A percentile compares a stretch with the other conserved stretches of the same genome.
Evolutionary conservation across 2,113 vertebrate species (phyloP).

Genomic region (Tricholaema leucomelas): DNA sequence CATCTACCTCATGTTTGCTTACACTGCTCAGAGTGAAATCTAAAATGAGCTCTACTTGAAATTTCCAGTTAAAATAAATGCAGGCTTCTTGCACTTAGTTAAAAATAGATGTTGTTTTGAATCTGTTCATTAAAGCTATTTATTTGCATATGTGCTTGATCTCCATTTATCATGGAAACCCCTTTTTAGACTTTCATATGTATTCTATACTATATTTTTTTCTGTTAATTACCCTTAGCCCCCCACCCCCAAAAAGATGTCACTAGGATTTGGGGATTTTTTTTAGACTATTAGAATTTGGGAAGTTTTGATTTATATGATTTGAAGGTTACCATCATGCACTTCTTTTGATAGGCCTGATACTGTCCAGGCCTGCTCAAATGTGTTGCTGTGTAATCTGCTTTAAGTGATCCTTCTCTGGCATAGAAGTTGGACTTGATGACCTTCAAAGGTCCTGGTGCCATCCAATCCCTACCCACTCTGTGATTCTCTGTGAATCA

Average conservation of each 20-base stretch:
- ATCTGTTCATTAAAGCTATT: conserved; percentile 29
- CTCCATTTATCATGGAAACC: conserved; percentile 43
- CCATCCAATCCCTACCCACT: too few species aligned
- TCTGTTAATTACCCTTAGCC: conserved; percentile 17
- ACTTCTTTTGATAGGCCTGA: conserved; percentile 5
- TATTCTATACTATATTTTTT: background rate
- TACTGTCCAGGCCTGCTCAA: background rate
- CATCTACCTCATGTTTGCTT: background rate
- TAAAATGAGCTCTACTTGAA: background rate
- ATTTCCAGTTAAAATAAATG: background rate
- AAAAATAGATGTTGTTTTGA: background rate
- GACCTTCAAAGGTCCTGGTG: too few species aligned
- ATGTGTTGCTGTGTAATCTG: too few species aligned
- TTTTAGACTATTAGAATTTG: background rate
- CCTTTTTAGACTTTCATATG: too few species aligned
- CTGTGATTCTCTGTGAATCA: background rate
- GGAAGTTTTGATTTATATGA: conserved; percentile 1
- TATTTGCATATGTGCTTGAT: conserved; percentile 45
- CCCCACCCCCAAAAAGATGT: conserved; percentile 26
- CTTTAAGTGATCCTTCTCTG: too few species aligned
- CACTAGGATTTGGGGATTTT: conserved; percentile 18
- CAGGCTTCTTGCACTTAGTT: background rate
- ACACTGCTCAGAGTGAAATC: background rate
- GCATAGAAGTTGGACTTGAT: too few species aligned
- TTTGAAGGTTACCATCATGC: background rate